Conservation (phyloP, 1,140 invertebrate genomes). For the Drosophila ercepeae region DNA sequence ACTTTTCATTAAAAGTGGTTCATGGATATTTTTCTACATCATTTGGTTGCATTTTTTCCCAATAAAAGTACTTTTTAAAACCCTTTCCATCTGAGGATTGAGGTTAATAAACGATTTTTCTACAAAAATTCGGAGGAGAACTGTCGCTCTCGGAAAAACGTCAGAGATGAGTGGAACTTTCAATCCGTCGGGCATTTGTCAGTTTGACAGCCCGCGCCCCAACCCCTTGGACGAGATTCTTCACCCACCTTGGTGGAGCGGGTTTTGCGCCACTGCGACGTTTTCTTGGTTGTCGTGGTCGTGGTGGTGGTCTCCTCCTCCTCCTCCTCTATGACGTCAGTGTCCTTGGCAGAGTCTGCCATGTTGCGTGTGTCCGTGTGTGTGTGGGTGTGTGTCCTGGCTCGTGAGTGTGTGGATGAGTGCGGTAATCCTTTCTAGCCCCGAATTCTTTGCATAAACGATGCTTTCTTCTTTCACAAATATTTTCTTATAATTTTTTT, state of each 20-base stretch:
- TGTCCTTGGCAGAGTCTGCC: constrained; percentile 75
- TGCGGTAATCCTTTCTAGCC: constrained; percentile 64
- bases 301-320: constrained; percentile 56
- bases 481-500: constrained; percentile 41
- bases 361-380: constrained; percentile 60
- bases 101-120: background rate
- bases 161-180: constrained; percentile 57
- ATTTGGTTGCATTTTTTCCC: background rate
- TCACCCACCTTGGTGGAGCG: constrained; percentile 70
- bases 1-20: no score
- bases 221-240: background rate
- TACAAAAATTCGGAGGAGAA: constrained; percentile 2
- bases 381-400: constrained; percentile 27
- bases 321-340: constrained; percentile 67
- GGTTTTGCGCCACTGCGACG: constrained; percentile 79
- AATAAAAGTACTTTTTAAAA: background rate
- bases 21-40: no score
- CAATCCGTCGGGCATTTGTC: constrained; percentile 74
- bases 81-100: no score
- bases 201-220: constrained; percentile 43
- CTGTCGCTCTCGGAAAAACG: constrained; percentile 18
- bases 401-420: constrained; percentile 13
- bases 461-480: constrained; percentile 46
- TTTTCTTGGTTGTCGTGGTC: constrained; percentile 68
- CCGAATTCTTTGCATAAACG: constrained; percentile 45